phyloP scores from a whole-genome alignment of 2,113 vertebrate genomes.

The Nansenia antarctica region DNA sequence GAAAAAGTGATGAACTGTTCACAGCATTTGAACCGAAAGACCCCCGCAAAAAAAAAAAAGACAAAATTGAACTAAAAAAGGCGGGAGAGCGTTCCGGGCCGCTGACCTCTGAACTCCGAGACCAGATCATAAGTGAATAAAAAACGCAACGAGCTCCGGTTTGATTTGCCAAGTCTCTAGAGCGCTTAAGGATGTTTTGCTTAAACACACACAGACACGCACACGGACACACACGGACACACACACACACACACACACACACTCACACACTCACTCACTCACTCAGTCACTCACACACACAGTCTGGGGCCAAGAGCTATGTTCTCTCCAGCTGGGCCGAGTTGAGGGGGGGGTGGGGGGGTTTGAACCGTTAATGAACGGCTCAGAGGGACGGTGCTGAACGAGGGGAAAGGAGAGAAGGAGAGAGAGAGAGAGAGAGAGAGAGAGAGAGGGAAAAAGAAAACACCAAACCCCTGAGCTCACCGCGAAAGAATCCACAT shows the following conservation, averaged over 20 bases:
- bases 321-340: slow-evolving; percentile 51
- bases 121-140: too few species aligned
- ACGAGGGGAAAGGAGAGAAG: slow-evolving; percentile 3
- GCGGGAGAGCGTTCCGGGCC: background rate
- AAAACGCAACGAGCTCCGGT: slow-evolving; percentile 28
- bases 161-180: slow-evolving; percentile 53
- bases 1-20: background rate
- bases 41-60: background rate
- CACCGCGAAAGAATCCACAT: slow-evolving; percentile 67
- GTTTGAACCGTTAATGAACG: slow-evolving; percentile 42
- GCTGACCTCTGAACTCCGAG: background rate
- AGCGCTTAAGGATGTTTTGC: slow-evolving; percentile 44
- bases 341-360: slow-evolving; percentile 9
- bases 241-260: slow-evolving; percentile 4
- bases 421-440: slow-evolving; percentile 5
- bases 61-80: too few species aligned
- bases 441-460: slow-evolving; percentile 4
- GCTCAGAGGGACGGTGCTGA: slow-evolving; percentile 48
- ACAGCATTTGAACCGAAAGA: too few species aligned
- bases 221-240: slow-evolving; percentile 5
- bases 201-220: slow-evolving; percentile 27
- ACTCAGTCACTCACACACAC: slow-evolving; percentile 31
- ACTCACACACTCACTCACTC: slow-evolving; percentile 38
- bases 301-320: slow-evolving; percentile 33
- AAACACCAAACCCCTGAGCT: slow-evolving; percentile 60